These are phyloP conservation scores for Typhlichthys eigenmanni DNA, from an alignment of 2,797 vertebrate species.

Conservation along the genomic window DNA sequence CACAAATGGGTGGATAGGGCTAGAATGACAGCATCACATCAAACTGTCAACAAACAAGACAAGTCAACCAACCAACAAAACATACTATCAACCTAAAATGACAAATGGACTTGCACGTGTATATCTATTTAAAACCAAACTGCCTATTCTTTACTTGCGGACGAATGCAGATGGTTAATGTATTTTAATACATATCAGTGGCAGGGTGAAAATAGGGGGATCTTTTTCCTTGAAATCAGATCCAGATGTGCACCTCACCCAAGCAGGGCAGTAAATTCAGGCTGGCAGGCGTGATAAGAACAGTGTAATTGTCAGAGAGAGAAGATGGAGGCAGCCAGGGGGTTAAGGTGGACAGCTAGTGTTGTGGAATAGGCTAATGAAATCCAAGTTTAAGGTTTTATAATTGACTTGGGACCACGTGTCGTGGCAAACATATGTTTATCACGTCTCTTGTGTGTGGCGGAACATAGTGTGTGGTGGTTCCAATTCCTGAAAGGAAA, in stretches of 20 bases:
- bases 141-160: conserved; percentile 11
- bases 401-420: conserved; percentile 18
- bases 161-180: conserved; percentile 63
- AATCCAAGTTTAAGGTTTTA: conserved; percentile 44
- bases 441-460: no score
- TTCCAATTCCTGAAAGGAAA: no score
- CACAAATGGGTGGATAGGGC: no score
- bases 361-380: conserved; percentile 10
- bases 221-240: conserved; percentile 75
- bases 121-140: no score
- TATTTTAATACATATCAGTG: conserved; percentile 63
- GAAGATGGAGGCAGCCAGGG: conserved; percentile 37
- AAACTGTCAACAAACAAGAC: no score
- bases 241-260: conserved; percentile 84
- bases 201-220: conserved; percentile 56
- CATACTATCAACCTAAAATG: no score
- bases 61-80: no score
- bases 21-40: no score
- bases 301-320: conserved; percentile 14
- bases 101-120: no score
- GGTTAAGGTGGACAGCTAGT: conserved; percentile 30
- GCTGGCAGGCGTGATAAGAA: conserved; percentile 78
- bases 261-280: conserved; percentile 77
- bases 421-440: no score
- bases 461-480: no score